Percentiles rank a stretch among this genome's conserved stretches.
These are phyloP conservation scores for Drosophila emarginata DNA, from an alignment of 2,888 invertebrate genomes.

Conservation along the genomic window DNA sequence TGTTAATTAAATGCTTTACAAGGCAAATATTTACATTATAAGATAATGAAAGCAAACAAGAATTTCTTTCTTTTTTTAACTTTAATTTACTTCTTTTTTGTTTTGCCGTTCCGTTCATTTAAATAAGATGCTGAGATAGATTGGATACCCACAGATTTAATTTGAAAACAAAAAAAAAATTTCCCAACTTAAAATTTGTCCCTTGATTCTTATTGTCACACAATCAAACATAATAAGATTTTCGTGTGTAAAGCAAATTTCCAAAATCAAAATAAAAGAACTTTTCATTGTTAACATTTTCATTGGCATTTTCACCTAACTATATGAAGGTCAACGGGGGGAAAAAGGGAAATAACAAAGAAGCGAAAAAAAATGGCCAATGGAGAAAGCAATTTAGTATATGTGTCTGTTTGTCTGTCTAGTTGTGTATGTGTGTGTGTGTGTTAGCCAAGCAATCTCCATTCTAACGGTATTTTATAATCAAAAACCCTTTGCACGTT, in stretches of 20 bases:
- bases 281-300: neutral
- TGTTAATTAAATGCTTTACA: too few species aligned
- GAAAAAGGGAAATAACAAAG: too few species aligned
- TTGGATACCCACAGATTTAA: too few species aligned
- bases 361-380: neutral
- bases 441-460: slow-evolving; percentile 1
- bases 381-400: slow-evolving; percentile 3
- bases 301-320: neutral
- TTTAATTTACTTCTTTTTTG: neutral
- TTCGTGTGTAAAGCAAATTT: neutral
- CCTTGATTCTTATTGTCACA: neutral
- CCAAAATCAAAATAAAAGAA: neutral
- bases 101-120: neutral
- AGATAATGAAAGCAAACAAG: too few species aligned
- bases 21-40: too few species aligned
- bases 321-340: too few species aligned
- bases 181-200: neutral
- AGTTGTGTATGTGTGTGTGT: neutral
- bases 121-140: neutral
- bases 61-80: neutral
- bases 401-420: neutral
- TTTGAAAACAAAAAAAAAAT: neutral
- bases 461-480: slow-evolving; percentile 22
- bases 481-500: slow-evolving; percentile 52
- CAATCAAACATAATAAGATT: slow-evolving; percentile 22